Percentiles rank a stretch among this genome's conserved stretches.
Evolutionary conservation across 2,888 invertebrate genomes (phyloP).

Genomic region (Choreutis nemorana): DNA sequence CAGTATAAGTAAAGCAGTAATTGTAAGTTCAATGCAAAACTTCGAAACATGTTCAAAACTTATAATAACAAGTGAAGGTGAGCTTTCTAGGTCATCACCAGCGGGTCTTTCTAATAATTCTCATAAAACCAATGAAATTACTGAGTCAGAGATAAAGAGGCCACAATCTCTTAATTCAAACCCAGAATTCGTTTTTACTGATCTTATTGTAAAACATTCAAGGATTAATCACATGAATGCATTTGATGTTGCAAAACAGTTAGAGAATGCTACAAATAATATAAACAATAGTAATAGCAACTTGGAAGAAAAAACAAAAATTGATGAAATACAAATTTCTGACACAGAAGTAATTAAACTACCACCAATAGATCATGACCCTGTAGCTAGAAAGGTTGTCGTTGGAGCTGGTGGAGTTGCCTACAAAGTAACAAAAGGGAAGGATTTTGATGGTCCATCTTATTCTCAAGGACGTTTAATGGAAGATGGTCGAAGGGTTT

Average conservation of each 20-base stretch:
- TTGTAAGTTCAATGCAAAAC: slow-evolving; percentile 12
- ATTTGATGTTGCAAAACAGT: slow-evolving; percentile 20
- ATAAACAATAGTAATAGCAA: slow-evolving; percentile 23
- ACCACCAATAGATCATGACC: slow-evolving; percentile 44
- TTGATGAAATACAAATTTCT: slow-evolving; percentile 25
- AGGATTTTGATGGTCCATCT: slow-evolving; percentile 51
- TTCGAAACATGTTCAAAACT: too few species aligned
- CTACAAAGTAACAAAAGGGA: slow-evolving; percentile 63
- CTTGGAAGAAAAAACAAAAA: slow-evolving; percentile 34
- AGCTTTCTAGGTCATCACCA: neutral
- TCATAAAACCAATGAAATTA: slow-evolving; percentile 15
- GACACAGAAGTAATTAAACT: slow-evolving; percentile 41
- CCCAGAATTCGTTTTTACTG: slow-evolving; percentile 72
- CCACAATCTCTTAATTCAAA: slow-evolving; percentile 29
- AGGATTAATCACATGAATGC: slow-evolving; percentile 38
- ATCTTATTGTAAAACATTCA: slow-evolving; percentile 71
- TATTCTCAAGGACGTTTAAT: slow-evolving; percentile 65
- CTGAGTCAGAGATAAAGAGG: slow-evolving; percentile 24
- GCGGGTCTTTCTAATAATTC: slow-evolving; percentile 11
- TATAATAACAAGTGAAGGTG: too few species aligned
- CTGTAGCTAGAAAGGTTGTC: slow-evolving; percentile 66
- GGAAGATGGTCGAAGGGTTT: slow-evolving; percentile 80
- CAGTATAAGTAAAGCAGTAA: slow-evolving; percentile 14
- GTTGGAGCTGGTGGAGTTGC: slow-evolving; percentile 71
- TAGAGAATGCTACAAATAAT: slow-evolving; percentile 35